Percentiles rank a stretch among this genome's conserved stretches.
Evolutionary conservation across 53 echinoderm and acorn worm genomes (phyloP).

Genomic region (Apostichopus leukothele): DNA sequence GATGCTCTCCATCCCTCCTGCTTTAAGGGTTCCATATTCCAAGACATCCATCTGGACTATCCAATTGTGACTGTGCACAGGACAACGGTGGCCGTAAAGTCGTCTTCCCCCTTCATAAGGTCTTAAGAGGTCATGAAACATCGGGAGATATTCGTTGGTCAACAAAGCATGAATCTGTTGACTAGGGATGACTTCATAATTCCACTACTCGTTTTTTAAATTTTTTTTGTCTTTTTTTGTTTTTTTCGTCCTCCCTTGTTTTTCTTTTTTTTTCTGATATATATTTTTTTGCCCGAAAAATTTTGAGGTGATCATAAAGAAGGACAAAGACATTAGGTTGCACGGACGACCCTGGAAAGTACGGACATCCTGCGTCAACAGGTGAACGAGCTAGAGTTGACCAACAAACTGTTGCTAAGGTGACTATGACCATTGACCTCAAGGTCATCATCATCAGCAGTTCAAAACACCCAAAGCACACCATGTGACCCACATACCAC

Average conservation of each 20-base stretch:
- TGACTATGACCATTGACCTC: slow-evolving; percentile 14
- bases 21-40: no score
- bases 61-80: background rate
- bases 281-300: no score
- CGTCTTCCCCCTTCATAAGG: background rate
- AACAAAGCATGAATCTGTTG: background rate
- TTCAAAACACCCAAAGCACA: slow-evolving; percentile 26
- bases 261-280: no score
- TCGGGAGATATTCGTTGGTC: background rate
- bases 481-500: slow-evolving; percentile 40
- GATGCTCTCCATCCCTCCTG: no score
- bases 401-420: background rate
- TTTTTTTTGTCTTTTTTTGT: no score
- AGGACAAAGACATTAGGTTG: no score
- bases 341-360: no score
- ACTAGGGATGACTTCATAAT: background rate
- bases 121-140: background rate
- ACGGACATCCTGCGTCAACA: background rate
- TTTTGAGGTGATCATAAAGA: background rate
- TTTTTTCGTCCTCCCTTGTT: no score
- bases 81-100: background rate
- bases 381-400: background rate
- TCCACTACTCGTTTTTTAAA: no score
- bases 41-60: no score
- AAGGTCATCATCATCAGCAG: background rate